A percentile compares a stretch with the other conserved stretches of the same genome.
Conservation (phyloP, 2,888 invertebrate genomes). For the Rhagonycha lutea region DNA sequence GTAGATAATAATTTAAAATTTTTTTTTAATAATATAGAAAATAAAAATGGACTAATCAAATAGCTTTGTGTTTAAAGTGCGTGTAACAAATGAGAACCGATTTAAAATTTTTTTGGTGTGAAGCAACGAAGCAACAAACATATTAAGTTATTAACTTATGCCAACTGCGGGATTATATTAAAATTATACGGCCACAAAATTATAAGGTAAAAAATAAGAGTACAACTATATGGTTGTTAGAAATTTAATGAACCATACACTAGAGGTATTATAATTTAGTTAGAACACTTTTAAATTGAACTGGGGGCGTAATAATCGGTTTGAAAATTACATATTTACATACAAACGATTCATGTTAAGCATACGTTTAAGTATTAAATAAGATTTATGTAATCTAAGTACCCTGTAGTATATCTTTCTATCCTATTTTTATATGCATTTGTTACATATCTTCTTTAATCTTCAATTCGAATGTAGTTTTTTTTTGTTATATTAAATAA, state of each 20-base stretch:
- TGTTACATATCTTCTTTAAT: neutral
- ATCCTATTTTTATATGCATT: neutral
- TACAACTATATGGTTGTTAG: slow-evolving; percentile 41
- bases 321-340: slow-evolving; percentile 29
- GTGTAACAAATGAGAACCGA: slow-evolving; percentile 12
- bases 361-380: neutral
- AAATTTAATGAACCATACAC: slow-evolving; percentile 40
- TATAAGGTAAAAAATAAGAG: slow-evolving; percentile 39
- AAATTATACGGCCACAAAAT: slow-evolving; percentile 48
- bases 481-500: neutral
- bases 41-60: neutral
- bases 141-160: slow-evolving; percentile 51
- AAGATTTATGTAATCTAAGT: neutral
- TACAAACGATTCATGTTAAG: neutral
- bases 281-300: slow-evolving; percentile 26
- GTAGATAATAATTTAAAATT: neutral
- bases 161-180: slow-evolving; percentile 50
- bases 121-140: slow-evolving; percentile 35
- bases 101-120: slow-evolving; percentile 12
- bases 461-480: neutral
- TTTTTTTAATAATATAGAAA: neutral
- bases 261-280: slow-evolving; percentile 22
- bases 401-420: neutral
- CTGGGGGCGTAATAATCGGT: slow-evolving; percentile 31
- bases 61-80: slow-evolving; percentile 2